These are phyloP conservation scores for Scaptomyza hsui DNA, from an alignment of 1,140 invertebrate species.

Conservation along the genomic window DNA sequence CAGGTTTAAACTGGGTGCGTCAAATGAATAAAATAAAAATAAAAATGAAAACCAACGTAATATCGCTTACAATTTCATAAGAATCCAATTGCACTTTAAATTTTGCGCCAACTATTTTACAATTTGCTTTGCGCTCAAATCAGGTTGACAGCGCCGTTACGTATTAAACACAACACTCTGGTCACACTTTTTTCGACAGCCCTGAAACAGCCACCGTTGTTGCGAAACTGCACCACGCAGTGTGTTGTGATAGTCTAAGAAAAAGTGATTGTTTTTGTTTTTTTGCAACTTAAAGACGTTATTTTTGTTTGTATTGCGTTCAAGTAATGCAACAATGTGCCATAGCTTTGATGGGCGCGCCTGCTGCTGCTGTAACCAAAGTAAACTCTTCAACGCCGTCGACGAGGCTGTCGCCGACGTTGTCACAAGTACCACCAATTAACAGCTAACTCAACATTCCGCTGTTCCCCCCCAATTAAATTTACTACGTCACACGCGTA, in stretches of 20 bases:
- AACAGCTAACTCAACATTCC: conserved; percentile 52
- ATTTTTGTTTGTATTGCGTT: conserved; percentile 13
- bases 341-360: conserved; percentile 60
- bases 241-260: conserved; percentile 42
- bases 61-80: not conserved
- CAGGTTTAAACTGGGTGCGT: conserved; percentile 35
- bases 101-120: not conserved
- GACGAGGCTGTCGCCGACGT: conserved; percentile 40
- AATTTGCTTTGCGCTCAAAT: not conserved
- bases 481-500: conserved; percentile 47
- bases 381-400: conserved; percentile 39
- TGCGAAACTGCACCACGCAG: conserved; percentile 50
- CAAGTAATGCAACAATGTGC: conserved; percentile 73
- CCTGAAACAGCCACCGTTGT: conserved; percentile 27
- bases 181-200: conserved; percentile 25
- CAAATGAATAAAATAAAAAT: conserved; percentile 43
- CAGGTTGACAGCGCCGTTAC: not conserved
- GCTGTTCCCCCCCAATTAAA: conserved; percentile 8
- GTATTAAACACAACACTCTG: not conserved
- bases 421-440: conserved; percentile 61
- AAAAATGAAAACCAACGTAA: conserved; percentile 15
- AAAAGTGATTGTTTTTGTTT: conserved; percentile 12
- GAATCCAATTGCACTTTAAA: not conserved
- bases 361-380: conserved; percentile 61
- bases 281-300: conserved; percentile 15